These are phyloP conservation scores for Lasaia peninsularis DNA, from an alignment of 1,140 invertebrate species.

Conservation along the genomic window DNA sequence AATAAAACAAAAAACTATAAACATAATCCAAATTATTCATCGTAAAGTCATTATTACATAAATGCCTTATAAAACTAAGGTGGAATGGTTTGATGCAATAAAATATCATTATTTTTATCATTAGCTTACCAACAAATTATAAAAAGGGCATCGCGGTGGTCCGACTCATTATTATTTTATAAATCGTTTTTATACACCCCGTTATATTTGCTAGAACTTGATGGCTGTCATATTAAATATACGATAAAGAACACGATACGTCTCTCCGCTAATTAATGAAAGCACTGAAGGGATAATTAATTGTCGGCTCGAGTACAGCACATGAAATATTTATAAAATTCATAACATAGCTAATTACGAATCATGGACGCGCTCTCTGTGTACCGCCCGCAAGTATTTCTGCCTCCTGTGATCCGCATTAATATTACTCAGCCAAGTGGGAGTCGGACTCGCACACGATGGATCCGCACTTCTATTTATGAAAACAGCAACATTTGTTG, in stretches of 20 bases:
- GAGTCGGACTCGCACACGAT: too few species aligned
- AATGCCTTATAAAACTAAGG: not conserved
- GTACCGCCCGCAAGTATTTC: constrained; percentile 60
- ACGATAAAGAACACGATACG: constrained; percentile 49
- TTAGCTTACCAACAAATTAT: constrained; percentile 30
- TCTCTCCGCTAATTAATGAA: constrained; percentile 62
- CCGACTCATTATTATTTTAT: constrained; percentile 36
- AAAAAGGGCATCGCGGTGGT: constrained; percentile 38
- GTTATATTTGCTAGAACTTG: constrained; percentile 15
- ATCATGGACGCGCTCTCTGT: constrained; percentile 47
- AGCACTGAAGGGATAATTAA: constrained; percentile 67
- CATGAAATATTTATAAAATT: constrained; percentile 75
- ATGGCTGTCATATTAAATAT: constrained; percentile 43
- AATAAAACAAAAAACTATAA: not conserved
- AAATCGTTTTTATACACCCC: constrained; percentile 12
- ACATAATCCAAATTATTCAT: constrained; percentile 37
- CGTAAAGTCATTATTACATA: constrained; percentile 44
- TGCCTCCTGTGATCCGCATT: constrained; percentile 25
- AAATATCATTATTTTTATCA: constrained; percentile 42
- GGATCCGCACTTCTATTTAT: too few species aligned
- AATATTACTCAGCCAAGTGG: too few species aligned
- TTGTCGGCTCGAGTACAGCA: constrained; percentile 57
- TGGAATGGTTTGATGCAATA: constrained; percentile 26
- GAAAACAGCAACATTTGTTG: too few species aligned
- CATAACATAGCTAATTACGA: constrained; percentile 72